These are phyloP conservation scores for Ormyrus nitidulus DNA, from an alignment of 2,888 invertebrate genomes.

Conservation along the genomic window DNA sequence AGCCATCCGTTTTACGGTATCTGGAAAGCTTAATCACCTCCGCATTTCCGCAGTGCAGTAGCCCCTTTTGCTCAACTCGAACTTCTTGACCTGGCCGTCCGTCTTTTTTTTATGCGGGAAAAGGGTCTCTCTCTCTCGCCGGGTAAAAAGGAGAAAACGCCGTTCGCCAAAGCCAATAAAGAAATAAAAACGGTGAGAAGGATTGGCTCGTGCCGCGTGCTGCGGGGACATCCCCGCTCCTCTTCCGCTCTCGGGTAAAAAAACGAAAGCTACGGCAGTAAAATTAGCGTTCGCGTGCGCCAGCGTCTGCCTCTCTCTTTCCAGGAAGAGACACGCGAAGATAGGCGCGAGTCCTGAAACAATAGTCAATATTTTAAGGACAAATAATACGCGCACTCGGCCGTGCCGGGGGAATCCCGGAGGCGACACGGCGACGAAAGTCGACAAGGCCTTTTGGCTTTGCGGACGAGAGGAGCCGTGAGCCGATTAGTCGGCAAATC, in stretches of 20 bases:
- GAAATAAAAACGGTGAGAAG: constrained; percentile 42
- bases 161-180: constrained; percentile 40
- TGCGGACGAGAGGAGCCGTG: neutral
- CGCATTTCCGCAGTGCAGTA: too few species aligned
- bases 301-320: too few species aligned
- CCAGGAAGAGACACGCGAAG: neutral
- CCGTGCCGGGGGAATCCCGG: neutral
- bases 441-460: constrained; percentile 1
- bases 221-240: neutral
- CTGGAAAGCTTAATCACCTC: too few species aligned
- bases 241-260: neutral
- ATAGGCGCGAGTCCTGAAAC: constrained; percentile 57
- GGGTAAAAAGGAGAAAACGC: constrained; percentile 50
- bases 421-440: neutral
- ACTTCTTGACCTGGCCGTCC: too few species aligned
- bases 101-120: too few species aligned
- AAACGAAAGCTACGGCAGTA: neutral
- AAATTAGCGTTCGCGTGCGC: too few species aligned
- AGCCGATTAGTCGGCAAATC: constrained; percentile 49
- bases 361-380: constrained; percentile 67
- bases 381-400: constrained; percentile 58
- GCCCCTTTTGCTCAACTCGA: too few species aligned
- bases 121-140: neutral
- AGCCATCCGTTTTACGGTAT: too few species aligned
- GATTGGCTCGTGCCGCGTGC: constrained; percentile 42